Evolutionary conservation across 2,797 vertebrate species (phyloP).

Genomic region (Microcaecilia unicolor): DNA sequence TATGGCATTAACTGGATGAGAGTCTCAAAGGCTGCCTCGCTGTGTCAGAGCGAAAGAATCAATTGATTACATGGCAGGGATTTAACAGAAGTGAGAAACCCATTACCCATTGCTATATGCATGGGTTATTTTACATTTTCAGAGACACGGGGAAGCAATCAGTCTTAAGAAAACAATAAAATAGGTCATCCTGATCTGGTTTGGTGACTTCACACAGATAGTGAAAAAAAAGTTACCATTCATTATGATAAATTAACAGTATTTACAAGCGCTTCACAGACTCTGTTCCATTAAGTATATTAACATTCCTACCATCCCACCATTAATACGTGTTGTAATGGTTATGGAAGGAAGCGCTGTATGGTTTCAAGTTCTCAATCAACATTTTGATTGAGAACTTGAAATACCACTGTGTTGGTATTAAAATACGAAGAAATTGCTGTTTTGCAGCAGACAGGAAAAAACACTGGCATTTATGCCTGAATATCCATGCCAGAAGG

Average conservation of each 20-base stretch:
- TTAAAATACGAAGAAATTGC: constrained; percentile 1
- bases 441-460: no score
- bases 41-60: constrained; percentile 31
- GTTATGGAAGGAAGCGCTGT: constrained; percentile 53
- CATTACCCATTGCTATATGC: constrained; percentile 30
- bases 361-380: constrained; percentile 34
- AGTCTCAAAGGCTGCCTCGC: constrained; percentile 30
- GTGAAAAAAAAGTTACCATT: constrained; percentile 40
- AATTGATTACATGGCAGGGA: constrained; percentile 43
- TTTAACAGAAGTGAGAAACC: constrained; percentile 42
- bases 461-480: no score
- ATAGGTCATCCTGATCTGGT: constrained; percentile 46
- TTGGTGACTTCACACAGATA: constrained; percentile 48
- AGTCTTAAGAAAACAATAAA: background rate
- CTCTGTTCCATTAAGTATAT: constrained; percentile 50
- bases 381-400: constrained; percentile 48
- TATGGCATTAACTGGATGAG: no score
- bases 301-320: constrained; percentile 54
- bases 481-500: no score
- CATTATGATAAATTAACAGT: constrained; percentile 55
- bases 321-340: constrained; percentile 18
- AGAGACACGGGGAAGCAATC: constrained; percentile 16
- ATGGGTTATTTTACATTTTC: constrained; percentile 31
- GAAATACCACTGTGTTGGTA: constrained; percentile 24
- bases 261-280: constrained; percentile 61